Percentiles rank a stretch among this genome's conserved stretches.
Conservation (phyloP, 2,888 invertebrate species). For the Nephrotoma appendiculata region DNA sequence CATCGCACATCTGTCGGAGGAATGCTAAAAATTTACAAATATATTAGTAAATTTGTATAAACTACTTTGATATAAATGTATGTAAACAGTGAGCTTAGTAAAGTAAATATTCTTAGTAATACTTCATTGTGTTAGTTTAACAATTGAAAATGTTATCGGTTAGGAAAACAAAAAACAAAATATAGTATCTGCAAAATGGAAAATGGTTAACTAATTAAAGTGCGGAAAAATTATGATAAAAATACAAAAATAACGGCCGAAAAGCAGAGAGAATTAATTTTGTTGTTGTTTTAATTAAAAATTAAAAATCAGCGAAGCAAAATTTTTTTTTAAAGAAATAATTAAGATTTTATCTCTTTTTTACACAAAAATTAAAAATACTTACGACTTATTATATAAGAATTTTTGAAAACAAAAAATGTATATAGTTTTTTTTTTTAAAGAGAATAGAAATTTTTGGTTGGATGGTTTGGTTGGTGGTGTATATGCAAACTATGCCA, state of each 20-base stretch:
- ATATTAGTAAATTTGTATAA: not conserved
- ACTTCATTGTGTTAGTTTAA: not conserved
- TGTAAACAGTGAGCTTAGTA: not conserved
- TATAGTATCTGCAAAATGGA: not conserved
- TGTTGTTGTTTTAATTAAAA: not conserved
- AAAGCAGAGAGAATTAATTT: not conserved
- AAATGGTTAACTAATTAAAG: not conserved
- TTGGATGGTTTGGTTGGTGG: not conserved
- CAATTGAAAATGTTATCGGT: not conserved
- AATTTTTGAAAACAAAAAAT: not conserved
- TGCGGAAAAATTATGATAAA: not conserved
- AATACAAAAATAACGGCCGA: not conserved
- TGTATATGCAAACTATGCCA: constrained; percentile 37
- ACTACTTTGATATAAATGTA: not conserved
- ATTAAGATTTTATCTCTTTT: not conserved
- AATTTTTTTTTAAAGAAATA: not conserved
- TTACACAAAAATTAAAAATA: not conserved
- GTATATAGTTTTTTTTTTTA: constrained; percentile 8
- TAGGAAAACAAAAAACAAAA: not conserved
- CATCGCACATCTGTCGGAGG: constrained; percentile 70
- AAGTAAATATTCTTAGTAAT: not conserved
- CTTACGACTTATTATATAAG: not conserved
- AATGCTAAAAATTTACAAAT: constrained; percentile 48
- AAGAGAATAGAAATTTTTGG: not conserved
- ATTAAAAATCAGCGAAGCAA: not conserved